Conservation (phyloP, 2,888 invertebrate species). For the Drosophila subquinaria region DNA sequence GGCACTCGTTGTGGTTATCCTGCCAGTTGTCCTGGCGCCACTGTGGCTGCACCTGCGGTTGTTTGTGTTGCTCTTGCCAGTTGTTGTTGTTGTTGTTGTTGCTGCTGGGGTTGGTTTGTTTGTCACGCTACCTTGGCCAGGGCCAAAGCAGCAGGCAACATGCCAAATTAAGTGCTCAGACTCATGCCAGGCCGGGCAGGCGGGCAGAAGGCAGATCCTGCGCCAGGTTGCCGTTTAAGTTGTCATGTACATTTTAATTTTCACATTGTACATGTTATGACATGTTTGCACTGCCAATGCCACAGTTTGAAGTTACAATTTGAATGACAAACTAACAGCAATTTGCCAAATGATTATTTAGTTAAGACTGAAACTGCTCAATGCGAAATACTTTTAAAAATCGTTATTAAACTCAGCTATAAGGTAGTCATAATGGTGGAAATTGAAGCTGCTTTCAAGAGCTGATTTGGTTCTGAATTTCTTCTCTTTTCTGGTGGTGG, state of each 20-base stretch:
- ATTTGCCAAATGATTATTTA: slow-evolving; percentile 5
- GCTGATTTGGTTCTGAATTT: background rate
- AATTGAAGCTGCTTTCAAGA: background rate
- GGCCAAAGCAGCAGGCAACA: slow-evolving; percentile 54
- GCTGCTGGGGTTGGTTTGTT: slow-evolving; percentile 26
- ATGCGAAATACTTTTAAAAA: background rate
- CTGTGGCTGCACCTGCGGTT: slow-evolving; percentile 67
- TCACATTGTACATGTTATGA: slow-evolving; percentile 67
- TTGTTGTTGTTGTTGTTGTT: slow-evolving; percentile 13
- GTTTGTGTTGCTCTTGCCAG: slow-evolving; percentile 31
- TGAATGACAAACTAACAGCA: background rate
- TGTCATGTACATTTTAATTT: slow-evolving; percentile 79
- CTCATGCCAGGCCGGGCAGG: slow-evolving; percentile 18
- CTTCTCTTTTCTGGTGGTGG: background rate
- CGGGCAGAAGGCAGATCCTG: slow-evolving; percentile 24
- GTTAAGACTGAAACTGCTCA: slow-evolving; percentile 3
- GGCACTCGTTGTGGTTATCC: slow-evolving; percentile 62
- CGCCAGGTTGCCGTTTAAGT: slow-evolving; percentile 67
- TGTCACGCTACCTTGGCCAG: slow-evolving; percentile 61
- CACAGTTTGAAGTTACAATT: slow-evolving; percentile 55
- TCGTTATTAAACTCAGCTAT: background rate
- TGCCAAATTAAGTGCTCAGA: slow-evolving; percentile 77
- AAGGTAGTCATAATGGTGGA: background rate
- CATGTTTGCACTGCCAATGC: slow-evolving; percentile 54
- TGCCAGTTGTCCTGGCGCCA: slow-evolving; percentile 61